Evolutionary conservation across 2,888 invertebrate species (phyloP).

Genomic region (Drosophila atroscutellata): DNA sequence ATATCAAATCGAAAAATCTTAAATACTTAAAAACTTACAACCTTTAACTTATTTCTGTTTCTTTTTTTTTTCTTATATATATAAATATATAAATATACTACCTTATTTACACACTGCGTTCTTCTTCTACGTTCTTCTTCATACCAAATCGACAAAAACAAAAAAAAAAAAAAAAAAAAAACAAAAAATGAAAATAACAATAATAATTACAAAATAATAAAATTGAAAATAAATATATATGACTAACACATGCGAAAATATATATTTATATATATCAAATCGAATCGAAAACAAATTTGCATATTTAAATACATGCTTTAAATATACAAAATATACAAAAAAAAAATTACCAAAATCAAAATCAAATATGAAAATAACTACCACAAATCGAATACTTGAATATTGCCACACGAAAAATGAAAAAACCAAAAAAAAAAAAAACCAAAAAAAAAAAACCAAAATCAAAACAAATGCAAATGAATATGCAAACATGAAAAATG

Average conservation of each 20-base stretch:
- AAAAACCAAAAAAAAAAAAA: constrained; percentile 5
- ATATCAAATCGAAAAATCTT: constrained; percentile 41
- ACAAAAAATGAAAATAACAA: constrained; percentile 20
- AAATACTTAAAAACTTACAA: constrained; percentile 33
- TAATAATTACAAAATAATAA: constrained; percentile 27
- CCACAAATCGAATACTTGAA: constrained; percentile 60
- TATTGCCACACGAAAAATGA: constrained; percentile 69
- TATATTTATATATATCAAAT: constrained; percentile 47
- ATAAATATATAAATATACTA: constrained; percentile 55
- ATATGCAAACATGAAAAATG: constrained; percentile 36
- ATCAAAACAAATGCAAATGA: constrained; percentile 45
- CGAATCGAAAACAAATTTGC: constrained; percentile 67
- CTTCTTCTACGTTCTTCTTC: constrained; percentile 78
- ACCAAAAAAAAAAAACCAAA: not conserved
- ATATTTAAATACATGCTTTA: constrained; percentile 64
- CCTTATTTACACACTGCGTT: constrained; percentile 77
- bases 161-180: constrained; percentile 39
- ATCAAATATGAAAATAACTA: constrained; percentile 23
- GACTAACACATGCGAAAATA: constrained; percentile 31
- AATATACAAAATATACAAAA: constrained; percentile 59
- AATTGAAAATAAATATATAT: constrained; percentile 25
- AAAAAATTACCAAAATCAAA: constrained; percentile 15
- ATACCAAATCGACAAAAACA: constrained; percentile 70
- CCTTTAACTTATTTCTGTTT: constrained; percentile 64
- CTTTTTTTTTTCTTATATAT: constrained; percentile 56